Evolutionary conservation across 2,797 vertebrate genomes (phyloP).

Genomic region (Orientallactaga sibirica): DNA sequence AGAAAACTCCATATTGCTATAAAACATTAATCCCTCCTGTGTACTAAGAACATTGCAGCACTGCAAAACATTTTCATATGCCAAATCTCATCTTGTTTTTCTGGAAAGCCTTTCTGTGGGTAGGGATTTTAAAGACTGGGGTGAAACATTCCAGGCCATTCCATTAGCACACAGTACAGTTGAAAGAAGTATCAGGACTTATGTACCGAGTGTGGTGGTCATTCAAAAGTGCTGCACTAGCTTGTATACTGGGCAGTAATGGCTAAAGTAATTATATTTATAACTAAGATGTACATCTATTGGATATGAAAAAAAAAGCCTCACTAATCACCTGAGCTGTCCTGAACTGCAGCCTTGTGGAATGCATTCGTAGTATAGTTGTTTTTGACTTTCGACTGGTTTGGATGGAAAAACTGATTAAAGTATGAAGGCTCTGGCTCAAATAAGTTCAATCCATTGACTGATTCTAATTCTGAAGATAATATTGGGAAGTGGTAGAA

Average conservation of each 20-base stretch:
- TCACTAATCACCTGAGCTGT: background rate
- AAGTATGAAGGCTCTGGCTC: background rate
- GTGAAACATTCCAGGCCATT: background rate
- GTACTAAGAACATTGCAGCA: background rate
- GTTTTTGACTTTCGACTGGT: background rate
- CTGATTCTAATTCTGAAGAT: background rate
- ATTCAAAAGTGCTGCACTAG: too few species aligned
- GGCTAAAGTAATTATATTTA: background rate
- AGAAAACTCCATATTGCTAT: background rate
- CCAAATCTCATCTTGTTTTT: background rate
- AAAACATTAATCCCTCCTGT: background rate
- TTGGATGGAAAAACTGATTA: background rate
- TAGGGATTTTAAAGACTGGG: background rate
- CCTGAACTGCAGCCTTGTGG: background rate
- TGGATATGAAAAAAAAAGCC: constrained; percentile 5
- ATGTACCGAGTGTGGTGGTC: fast-evolving
- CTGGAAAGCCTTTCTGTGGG: background rate
- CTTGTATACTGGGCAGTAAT: background rate
- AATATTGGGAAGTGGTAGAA: background rate
- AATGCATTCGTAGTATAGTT: background rate
- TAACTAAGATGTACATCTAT: background rate
- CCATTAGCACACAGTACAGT: background rate
- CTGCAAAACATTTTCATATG: background rate
- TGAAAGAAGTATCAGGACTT: background rate
- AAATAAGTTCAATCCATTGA: background rate